Percentiles rank a stretch among this genome's conserved stretches.
These are phyloP conservation scores for Mirza zaza DNA, from an alignment of 2,113 vertebrate genomes.

Conservation along the genomic window DNA sequence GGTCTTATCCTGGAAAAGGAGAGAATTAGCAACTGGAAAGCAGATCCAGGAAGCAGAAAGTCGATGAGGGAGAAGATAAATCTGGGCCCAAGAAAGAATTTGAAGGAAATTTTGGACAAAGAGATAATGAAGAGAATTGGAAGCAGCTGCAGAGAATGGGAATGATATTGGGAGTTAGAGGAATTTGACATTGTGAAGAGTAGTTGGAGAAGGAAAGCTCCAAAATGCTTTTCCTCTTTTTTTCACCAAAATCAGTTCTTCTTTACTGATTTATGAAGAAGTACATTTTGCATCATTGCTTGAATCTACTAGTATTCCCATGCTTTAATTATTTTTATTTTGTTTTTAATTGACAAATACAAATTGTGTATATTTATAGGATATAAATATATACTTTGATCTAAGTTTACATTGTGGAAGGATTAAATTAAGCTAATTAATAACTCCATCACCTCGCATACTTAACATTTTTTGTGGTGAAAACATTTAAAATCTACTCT, in stretches of 20 bases:
- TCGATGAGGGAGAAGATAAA: background rate
- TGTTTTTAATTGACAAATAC: background rate
- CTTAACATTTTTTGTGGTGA: background rate
- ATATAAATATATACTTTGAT: background rate
- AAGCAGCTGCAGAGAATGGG: background rate
- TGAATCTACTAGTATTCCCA: conserved; percentile 42
- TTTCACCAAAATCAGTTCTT: background rate
- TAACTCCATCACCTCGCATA: background rate
- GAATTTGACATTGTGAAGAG: background rate
- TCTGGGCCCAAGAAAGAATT: background rate
- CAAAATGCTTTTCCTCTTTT: background rate
- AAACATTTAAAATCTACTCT: background rate
- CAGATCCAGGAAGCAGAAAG: background rate
- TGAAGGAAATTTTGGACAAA: conserved; percentile 29
- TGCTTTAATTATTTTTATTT: conserved; percentile 5
- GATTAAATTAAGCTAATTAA: background rate
- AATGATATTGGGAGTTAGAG: background rate
- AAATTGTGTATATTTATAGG: background rate
- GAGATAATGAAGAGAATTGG: background rate
- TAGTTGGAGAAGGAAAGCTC: background rate
- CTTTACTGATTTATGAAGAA: conserved; percentile 23
- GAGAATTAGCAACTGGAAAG: conserved; percentile 12
- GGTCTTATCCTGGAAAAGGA: background rate
- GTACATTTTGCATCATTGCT: conserved; percentile 18
- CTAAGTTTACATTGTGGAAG: background rate